These are phyloP conservation scores for Aptenodytes forsteri DNA, from an alignment of 2,113 vertebrate genomes.

Conservation along the genomic window DNA sequence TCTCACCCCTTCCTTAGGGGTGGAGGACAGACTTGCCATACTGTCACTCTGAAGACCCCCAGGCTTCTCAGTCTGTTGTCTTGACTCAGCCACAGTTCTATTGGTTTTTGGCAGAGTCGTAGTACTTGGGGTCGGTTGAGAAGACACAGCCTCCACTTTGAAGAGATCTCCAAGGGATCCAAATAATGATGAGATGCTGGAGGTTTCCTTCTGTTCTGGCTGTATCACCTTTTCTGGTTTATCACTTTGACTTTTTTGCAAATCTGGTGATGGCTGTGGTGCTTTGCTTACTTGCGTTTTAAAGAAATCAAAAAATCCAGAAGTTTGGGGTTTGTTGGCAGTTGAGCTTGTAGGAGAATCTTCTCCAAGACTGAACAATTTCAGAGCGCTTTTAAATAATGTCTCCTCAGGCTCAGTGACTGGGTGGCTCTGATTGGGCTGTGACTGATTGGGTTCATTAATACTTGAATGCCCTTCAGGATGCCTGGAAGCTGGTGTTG, in stretches of 20 bases:
- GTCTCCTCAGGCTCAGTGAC: conserved; percentile 60
- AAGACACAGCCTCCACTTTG: conserved; percentile 70
- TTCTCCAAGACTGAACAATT: conserved; percentile 71
- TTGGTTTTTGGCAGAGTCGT: neutral
- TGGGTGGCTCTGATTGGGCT: conserved; percentile 52
- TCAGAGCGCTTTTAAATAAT: conserved; percentile 69
- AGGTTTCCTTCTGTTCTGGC: conserved; percentile 74
- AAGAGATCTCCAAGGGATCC: conserved; percentile 86
- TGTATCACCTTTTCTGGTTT: conserved; percentile 63
- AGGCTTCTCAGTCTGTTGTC: neutral
- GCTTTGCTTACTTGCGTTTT: conserved; percentile 81
- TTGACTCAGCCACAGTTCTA: neutral
- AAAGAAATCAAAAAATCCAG: conserved; percentile 84
- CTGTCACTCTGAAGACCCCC: neutral
- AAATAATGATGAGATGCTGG: conserved; percentile 81
- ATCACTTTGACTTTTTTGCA: conserved; percentile 16
- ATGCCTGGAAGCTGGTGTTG: neutral
- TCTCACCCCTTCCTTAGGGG: neutral
- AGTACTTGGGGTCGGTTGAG: conserved; percentile 55
- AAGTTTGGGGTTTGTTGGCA: conserved; percentile 74
- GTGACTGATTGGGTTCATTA: conserved; percentile 32
- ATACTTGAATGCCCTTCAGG: neutral
- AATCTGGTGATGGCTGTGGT: conserved; percentile 38
- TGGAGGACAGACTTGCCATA: neutral
- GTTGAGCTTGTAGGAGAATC: conserved; percentile 44